These are phyloP conservation scores for Danaus plexippus DNA, from an alignment of 1,140 invertebrate species.

Conservation along the genomic window DNA sequence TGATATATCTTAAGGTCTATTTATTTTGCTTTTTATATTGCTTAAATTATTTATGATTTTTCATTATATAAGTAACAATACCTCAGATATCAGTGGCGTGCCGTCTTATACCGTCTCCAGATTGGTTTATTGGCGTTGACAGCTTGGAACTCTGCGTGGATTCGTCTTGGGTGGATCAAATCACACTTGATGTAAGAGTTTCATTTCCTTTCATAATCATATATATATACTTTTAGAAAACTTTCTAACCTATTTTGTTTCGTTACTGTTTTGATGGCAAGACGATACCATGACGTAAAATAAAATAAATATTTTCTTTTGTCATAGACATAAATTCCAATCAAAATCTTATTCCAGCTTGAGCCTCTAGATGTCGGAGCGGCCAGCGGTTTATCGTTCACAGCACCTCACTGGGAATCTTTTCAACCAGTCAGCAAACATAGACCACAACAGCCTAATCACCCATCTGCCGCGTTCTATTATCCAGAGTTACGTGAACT, in stretches of 20 bases:
- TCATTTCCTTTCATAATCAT: neutral
- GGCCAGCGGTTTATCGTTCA: slow-evolving; percentile 96
- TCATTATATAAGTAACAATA: too few relatives aligned
- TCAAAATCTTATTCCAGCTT: slow-evolving; percentile 73
- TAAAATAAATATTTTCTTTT: neutral
- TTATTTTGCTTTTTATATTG: too few relatives aligned
- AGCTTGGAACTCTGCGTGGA: slow-evolving; percentile 89
- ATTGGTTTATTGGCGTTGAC: slow-evolving; percentile 97
- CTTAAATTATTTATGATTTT: too few relatives aligned
- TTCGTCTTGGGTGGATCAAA: slow-evolving; percentile 92
- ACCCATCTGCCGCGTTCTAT: slow-evolving; percentile 94
- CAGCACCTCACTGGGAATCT: slow-evolving; percentile 92
- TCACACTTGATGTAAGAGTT: slow-evolving; percentile 79
- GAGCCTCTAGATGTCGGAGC: slow-evolving; percentile 96
- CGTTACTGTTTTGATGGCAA: neutral
- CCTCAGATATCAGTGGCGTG: slow-evolving; percentile 82
- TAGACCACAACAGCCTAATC: slow-evolving; percentile 86
- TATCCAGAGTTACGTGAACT: slow-evolving; percentile 86
- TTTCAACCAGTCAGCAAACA: slow-evolving; percentile 87
- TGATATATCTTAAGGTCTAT: neutral
- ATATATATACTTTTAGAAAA: neutral
- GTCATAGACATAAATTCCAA: neutral
- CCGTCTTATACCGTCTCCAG: slow-evolving; percentile 92
- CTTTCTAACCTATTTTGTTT: too few relatives aligned
- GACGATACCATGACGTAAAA: neutral